These are phyloP conservation scores for Prosopocoilus inquinatus DNA, from an alignment of 2,888 invertebrate genomes.

Conservation along the genomic window DNA sequence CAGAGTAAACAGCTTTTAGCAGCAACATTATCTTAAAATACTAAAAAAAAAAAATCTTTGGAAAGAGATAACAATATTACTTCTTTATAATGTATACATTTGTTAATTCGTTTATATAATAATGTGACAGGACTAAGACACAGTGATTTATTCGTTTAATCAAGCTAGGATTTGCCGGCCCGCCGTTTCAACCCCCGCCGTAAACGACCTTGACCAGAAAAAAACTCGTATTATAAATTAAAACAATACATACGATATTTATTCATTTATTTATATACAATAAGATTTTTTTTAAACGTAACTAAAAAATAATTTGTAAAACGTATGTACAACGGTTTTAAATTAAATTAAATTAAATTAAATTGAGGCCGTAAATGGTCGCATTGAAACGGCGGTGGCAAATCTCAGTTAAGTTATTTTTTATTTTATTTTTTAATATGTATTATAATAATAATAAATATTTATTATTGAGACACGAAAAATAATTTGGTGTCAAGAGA, in stretches of 20 bases:
- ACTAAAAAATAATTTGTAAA: slow-evolving; percentile 10
- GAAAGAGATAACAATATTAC: slow-evolving; percentile 52
- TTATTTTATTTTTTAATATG: slow-evolving; percentile 26
- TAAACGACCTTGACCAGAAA: slow-evolving; percentile 11
- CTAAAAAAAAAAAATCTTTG: slow-evolving; percentile 51
- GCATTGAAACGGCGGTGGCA: slow-evolving; percentile 18
- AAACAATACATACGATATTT: slow-evolving; percentile 6
- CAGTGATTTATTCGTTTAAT: slow-evolving; percentile 50
- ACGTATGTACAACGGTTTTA: slow-evolving; percentile 6
- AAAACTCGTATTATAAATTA: slow-evolving; percentile 14
- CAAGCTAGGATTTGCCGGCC: slow-evolving; percentile 18
- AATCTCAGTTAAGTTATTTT: slow-evolving; percentile 17
- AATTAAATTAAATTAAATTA: slow-evolving; percentile 1
- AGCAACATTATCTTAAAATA: slow-evolving; percentile 47
- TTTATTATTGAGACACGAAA: slow-evolving; percentile 34
- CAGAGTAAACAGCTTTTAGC: slow-evolving; percentile 45
- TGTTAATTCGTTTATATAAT: slow-evolving; percentile 48
- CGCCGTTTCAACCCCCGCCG: slow-evolving; percentile 15
- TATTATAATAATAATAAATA: slow-evolving; percentile 31
- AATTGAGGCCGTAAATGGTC: background rate
- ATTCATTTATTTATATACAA: slow-evolving; percentile 9
- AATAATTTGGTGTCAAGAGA: slow-evolving; percentile 39
- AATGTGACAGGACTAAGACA: slow-evolving; percentile 55
- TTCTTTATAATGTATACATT: slow-evolving; percentile 51
- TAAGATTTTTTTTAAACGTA: slow-evolving; percentile 8